A percentile compares a stretch with the other conserved stretches of the same genome.
These are phyloP conservation scores for Tichodroma muraria DNA, from an alignment of 2,113 vertebrate species.

Conservation along the genomic window DNA sequence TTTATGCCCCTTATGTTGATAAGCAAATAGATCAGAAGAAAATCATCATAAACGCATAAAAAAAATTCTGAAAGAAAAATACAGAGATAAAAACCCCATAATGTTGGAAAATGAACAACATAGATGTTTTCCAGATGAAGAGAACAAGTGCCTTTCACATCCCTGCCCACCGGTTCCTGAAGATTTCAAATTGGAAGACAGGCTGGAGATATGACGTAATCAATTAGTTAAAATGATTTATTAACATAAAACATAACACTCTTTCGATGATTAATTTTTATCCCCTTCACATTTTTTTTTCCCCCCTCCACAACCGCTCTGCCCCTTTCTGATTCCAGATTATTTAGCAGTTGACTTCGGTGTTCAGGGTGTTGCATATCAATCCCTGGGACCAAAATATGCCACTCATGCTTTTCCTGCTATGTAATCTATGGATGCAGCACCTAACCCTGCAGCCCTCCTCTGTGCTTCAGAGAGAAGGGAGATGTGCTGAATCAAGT, in stretches of 20 bases:
- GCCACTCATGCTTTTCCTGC: background rate
- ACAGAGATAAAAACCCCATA: fast-evolving
- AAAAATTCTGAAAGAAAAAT: background rate
- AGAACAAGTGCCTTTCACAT: background rate
- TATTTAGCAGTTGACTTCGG: background rate
- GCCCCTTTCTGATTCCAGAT: background rate
- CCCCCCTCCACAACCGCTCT: fast-evolving
- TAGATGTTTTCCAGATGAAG: background rate
- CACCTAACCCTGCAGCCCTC: background rate
- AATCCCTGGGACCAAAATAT: background rate
- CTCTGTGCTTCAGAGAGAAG: background rate
- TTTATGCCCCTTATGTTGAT: background rate
- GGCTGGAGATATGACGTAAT: background rate
- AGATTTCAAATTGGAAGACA: background rate
- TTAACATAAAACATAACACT: background rate
- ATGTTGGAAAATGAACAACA: background rate
- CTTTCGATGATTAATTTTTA: background rate
- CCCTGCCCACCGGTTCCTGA: background rate
- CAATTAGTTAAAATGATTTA: conserved; percentile 21
- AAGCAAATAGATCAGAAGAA: background rate
- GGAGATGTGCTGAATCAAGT: fast-evolving
- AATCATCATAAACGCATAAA: background rate
- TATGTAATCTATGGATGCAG: background rate
- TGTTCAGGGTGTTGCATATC: background rate
- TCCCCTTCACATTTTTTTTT: background rate